Base-by-base conservation (phyloP, 1,140 invertebrate genomes). In the Formica selysi region DNA sequence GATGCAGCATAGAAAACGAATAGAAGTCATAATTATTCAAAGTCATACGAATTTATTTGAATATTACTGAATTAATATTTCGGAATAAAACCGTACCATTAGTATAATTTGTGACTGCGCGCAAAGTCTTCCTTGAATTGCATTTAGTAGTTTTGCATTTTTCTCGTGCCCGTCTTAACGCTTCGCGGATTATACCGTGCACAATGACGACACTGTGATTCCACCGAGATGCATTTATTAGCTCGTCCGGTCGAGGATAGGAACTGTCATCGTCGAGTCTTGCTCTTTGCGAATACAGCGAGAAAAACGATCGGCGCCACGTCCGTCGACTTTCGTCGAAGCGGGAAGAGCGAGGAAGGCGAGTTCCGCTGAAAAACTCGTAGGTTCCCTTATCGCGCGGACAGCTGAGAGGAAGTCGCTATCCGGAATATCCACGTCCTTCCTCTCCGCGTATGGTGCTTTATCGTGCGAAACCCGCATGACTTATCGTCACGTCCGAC, bases 341-440 rank as follows among this genome's bases (percentile, higher is more conserved):
- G 64, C 85, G 88, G 84, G 90, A 91, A 86, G 91, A 91, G 59
- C 61, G 83, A 51, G 51, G 81, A 71, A 78, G 71, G 65, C 87
- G 87, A 91, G 86, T 87, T 87, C 76, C 83, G 76, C 5, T 71
- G 71, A 76, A 81, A 89, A 83, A 84, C 78, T 89, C 26, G 86
- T 91, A 86, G 86, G 87, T 91, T 91, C 81, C 71, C 86, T 90
- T 92, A 91, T 92, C 91, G 85, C 64, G 59, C 84, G 86, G 79
- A 89, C 87, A 90, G 88, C 89, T 92, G 89, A 70, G 76, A 91
- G 91, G 91, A 92, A 92, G 90, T 91, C 74, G 41, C 76, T 91
- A 91, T 93, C 92, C 83, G 87, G 86, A 89, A 76, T 76, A 86
- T 83, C 62, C 59, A 74, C 51, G 85, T 85, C 85, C 87, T 87